Conservation (phyloP, 2,888 invertebrate genomes). For the Laspeyria flexula region DNA sequence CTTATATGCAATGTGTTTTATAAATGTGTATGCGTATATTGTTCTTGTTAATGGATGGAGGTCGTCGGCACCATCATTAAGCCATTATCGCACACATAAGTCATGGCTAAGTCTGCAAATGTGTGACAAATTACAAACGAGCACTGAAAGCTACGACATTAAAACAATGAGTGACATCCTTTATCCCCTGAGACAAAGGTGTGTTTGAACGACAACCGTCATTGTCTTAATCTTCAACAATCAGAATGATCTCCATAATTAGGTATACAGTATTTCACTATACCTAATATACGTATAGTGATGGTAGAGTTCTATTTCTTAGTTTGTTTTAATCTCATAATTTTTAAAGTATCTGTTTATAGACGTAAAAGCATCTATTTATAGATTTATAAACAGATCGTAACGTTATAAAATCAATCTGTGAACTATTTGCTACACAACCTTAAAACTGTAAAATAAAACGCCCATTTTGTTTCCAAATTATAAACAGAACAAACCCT, state of each 20-base stretch:
- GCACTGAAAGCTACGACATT: slow-evolving; percentile 25
- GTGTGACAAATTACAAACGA: slow-evolving; percentile 27
- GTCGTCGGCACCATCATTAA: slow-evolving; percentile 17
- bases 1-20: neutral
- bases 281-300: too few species aligned
- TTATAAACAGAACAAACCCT: neutral
- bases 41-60: neutral
- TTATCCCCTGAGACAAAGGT: slow-evolving; percentile 42
- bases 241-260: slow-evolving; percentile 28
- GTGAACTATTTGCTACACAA: too few species aligned
- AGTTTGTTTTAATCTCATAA: too few species aligned
- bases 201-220: slow-evolving; percentile 32
- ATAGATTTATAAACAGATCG: too few species aligned
- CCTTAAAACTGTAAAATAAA: too few species aligned
- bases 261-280: slow-evolving; percentile 4
- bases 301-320: too few species aligned
- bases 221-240: slow-evolving; percentile 32
- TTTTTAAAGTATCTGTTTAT: too few species aligned
- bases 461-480: too few species aligned
- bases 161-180: slow-evolving; percentile 37
- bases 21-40: neutral
- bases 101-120: slow-evolving; percentile 8
- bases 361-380: too few species aligned
- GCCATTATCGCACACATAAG: slow-evolving; percentile 17
- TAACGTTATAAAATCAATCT: too few species aligned